phyloP scores from a whole-genome alignment of 2,797 vertebrate species.

The Acropternis orthonyx region DNA sequence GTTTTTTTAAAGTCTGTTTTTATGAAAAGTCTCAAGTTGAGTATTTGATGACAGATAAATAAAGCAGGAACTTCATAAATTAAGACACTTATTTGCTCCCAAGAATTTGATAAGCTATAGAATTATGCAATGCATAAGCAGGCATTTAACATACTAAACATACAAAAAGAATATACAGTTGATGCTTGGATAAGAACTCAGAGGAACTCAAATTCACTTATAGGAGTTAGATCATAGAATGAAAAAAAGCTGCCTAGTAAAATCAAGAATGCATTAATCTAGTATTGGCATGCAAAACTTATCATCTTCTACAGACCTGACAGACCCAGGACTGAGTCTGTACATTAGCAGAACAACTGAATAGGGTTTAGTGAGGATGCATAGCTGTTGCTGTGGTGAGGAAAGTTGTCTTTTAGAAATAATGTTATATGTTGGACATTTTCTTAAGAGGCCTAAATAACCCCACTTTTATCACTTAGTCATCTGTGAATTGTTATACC shows the following conservation, averaged over 20 bases:
- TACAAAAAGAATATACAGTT: neutral
- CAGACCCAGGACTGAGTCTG: neutral
- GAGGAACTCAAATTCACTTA: neutral
- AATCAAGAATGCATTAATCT: neutral
- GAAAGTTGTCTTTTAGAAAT: neutral
- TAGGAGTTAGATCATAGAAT: neutral
- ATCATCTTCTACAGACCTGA: neutral
- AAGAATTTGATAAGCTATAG: neutral
- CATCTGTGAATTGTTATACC: neutral
- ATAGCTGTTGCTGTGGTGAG: neutral
- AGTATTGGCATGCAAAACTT: neutral
- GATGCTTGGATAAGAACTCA: neutral
- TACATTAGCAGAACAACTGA: neutral
- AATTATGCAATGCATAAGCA: neutral
- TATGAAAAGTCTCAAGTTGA: neutral
- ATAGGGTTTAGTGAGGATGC: neutral
- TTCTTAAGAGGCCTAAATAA: neutral
- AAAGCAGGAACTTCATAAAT: neutral
- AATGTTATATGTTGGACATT: accelerated
- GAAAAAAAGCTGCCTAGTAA: neutral
- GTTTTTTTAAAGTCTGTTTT: neutral
- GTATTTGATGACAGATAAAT: neutral
- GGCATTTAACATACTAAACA: neutral
- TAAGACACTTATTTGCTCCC: neutral
- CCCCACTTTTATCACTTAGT: neutral